Percentiles rank a stretch among this genome's conserved stretches.
Evolutionary conservation across 2,797 vertebrate species (phyloP).

Genomic region (Catostomus latipinnis): DNA sequence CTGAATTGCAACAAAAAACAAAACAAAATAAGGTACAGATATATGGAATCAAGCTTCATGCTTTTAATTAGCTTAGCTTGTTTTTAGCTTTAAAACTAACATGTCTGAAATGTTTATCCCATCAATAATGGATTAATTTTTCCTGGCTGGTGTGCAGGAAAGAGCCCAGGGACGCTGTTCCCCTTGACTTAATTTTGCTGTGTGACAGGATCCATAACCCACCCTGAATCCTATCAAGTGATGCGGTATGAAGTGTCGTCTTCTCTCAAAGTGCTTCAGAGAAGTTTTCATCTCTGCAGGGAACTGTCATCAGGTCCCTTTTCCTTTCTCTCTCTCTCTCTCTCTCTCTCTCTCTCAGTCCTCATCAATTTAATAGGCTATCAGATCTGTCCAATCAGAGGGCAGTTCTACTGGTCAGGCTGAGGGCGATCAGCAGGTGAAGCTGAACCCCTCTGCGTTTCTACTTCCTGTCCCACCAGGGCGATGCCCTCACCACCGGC

Average conservation of each 20-base stretch:
- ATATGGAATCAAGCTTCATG: not conserved
- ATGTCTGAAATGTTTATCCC: slow-evolving; percentile 44
- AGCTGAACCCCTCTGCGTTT: slow-evolving; percentile 43
- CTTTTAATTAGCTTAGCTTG: slow-evolving; percentile 34
- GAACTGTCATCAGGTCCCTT: slow-evolving; percentile 63
- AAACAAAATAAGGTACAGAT: not conserved
- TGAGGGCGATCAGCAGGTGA: slow-evolving; percentile 59
- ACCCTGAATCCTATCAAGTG: slow-evolving; percentile 64
- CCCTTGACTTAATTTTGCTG: slow-evolving; percentile 61
- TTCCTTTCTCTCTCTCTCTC: slow-evolving; percentile 16
- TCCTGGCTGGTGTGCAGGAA: slow-evolving; percentile 54
- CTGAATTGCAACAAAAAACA: not conserved
- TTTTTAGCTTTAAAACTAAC: slow-evolving; percentile 55
- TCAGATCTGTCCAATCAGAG: slow-evolving; percentile 56
- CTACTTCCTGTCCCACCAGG: slow-evolving; percentile 53
- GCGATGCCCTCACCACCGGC: slow-evolving; percentile 37
- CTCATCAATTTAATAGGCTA: slow-evolving; percentile 50
- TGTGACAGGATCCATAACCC: slow-evolving; percentile 56
- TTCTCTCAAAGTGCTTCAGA: slow-evolving; percentile 59
- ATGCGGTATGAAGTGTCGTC: slow-evolving; percentile 66
- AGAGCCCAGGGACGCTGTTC: slow-evolving; percentile 55
- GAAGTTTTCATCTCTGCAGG: slow-evolving; percentile 64
- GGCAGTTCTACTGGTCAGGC: slow-evolving; percentile 42
- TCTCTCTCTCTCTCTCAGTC: too few relatives aligned
- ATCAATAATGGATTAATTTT: slow-evolving; percentile 66